A percentile compares a stretch with the other conserved stretches of the same genome.
Evolutionary conservation across 2,888 invertebrate genomes (phyloP).

Genomic region (Dryomyza anilis): DNA sequence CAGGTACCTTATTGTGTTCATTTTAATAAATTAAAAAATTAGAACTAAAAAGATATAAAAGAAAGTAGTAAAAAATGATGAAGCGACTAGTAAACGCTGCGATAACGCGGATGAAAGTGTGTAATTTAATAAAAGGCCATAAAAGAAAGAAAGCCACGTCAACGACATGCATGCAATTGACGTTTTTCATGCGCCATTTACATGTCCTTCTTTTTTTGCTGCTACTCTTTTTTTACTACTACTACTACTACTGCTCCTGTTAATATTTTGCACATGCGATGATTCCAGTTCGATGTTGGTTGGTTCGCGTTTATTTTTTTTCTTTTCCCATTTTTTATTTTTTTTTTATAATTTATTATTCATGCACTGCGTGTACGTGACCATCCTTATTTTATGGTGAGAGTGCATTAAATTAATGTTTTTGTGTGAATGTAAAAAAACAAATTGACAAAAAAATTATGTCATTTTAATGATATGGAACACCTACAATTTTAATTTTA

Average conservation of each 20-base stretch:
- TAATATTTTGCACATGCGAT: background rate
- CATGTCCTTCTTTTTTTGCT: background rate
- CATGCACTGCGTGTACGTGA: conserved; percentile 3
- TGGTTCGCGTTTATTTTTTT: too few relatives aligned
- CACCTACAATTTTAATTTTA: too few relatives aligned
- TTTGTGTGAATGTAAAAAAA: too few relatives aligned
- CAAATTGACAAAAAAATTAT: too few relatives aligned
- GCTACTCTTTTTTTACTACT: background rate
- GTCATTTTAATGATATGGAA: too few relatives aligned
- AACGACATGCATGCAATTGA: conserved; percentile 4
- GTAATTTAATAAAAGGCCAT: background rate
- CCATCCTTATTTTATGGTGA: background rate
- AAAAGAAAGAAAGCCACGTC: too few relatives aligned
- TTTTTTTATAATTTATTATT: too few relatives aligned
- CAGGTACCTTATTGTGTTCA: too few relatives aligned
- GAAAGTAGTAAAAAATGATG: background rate
- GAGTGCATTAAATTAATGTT: background rate
- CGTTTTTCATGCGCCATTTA: too few relatives aligned
- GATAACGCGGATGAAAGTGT: background rate
- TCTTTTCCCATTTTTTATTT: background rate
- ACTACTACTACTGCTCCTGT: background rate
- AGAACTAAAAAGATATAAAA: background rate
- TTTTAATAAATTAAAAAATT: background rate
- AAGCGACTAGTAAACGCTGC: background rate
- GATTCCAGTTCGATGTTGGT: too few relatives aligned